Evolutionary conservation across 1,140 invertebrate genomes (phyloP), one percentile per base, ranked within the genome.

Genomic region (Halesus radiatus): DNA sequence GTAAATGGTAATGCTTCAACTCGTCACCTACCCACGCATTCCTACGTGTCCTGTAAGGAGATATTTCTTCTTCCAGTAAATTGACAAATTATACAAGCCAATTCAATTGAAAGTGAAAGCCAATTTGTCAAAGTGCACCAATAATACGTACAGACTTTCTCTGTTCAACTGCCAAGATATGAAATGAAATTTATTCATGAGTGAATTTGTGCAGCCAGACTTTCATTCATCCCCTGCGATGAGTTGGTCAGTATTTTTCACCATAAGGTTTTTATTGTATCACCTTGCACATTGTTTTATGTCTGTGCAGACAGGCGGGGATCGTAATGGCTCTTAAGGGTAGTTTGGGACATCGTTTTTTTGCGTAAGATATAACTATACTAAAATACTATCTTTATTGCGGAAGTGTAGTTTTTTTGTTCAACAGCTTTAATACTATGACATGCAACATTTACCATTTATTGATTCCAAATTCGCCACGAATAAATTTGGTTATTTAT

Each of bases 211-310:
- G 37, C 66, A 70, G 66, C 66, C 66, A 70, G 66, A 70, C 32
- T 70, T 70, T 70, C 66, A 70, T 37, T 70, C 37, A 70, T 70
- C 76, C 73, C 80, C 29, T 18, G 80, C 73, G 80, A 78, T 45
- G 45, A 75, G 64, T 81, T 56, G 72, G 60, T 76, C 74, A 75
- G 80, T 64, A 72, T 81, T 81, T 81, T 81, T 77, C 64, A 70
- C 76, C 76, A 62, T 74, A 78, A 80, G 76, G 80, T 66, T 81
- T 81, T 77, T 78, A 81, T 75, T 78, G 76, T 78, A 62, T 70
- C 76, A 81, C 68, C 80, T 53, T 74, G 60, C 79, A 68, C 54
- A 80, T 75, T 20, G 29, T 70, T 70, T 16, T 60, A 68, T 73
- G 37, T 52, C 45, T 68, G 37, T 64, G 78, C 68, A 79, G 70